These are phyloP conservation scores for Paedocypris micromegethes DNA, from an alignment of 2,797 vertebrate species.

Conservation along the genomic window DNA sequence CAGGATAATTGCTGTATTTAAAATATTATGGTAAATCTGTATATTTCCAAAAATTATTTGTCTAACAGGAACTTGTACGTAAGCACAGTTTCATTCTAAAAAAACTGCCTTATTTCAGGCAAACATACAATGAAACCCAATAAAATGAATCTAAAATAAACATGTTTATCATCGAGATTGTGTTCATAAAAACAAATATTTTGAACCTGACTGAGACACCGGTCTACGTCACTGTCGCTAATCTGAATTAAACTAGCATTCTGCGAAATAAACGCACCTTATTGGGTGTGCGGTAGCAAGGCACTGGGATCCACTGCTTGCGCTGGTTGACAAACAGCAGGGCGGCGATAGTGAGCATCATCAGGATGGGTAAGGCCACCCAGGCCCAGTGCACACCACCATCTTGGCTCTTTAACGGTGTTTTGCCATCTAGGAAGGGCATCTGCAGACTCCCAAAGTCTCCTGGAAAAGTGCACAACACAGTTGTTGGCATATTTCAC, in stretches of 20 bases:
- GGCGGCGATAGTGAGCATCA: constrained; percentile 69
- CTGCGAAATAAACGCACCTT: constrained; percentile 63
- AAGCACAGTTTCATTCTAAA: no score
- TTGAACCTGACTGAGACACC: no score
- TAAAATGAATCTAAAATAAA: no score
- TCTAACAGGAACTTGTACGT: no score
- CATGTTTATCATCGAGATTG: no score
- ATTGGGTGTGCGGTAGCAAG: constrained; percentile 79
- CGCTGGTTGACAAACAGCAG: constrained; percentile 80
- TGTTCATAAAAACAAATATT: no score
- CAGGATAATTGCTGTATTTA: no score
- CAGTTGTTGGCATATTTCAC: not conserved
- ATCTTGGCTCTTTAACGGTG: constrained; percentile 58
- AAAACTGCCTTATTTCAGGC: no score
- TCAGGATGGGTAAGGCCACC: constrained; percentile 73
- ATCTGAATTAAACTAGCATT: not conserved
- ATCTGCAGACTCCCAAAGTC: constrained; percentile 78
- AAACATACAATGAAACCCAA: no score
- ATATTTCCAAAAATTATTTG: no score
- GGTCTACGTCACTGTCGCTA: no score
- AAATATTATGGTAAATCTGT: no score
- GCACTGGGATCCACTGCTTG: constrained; percentile 82
- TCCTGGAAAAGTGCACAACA: constrained; percentile 43
- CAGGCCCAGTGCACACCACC: constrained; percentile 68
- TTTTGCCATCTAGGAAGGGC: constrained; percentile 67